Evolutionary conservation across 92 coral and sea anemone genomes (phyloP).

Genomic region (Epizoanthus stellaris): DNA sequence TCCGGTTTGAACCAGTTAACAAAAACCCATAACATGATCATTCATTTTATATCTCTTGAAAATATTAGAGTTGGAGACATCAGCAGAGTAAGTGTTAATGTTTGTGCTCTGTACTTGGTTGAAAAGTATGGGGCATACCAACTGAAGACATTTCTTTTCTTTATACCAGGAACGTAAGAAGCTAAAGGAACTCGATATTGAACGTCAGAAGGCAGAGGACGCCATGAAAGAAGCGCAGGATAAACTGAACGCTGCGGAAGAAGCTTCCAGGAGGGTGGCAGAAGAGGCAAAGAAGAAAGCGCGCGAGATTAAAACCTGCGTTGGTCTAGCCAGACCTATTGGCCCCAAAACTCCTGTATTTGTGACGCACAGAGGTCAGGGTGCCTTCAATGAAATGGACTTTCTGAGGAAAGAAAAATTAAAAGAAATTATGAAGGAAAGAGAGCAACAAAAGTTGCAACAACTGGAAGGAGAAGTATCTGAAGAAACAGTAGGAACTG

Average conservation of each 20-base stretch:
- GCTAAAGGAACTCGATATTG: conserved; percentile 79
- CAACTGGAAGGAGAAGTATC: not conserved
- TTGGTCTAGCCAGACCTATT: conserved; percentile 88
- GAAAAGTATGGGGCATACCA: too few species aligned
- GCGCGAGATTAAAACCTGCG: conserved; percentile 87
- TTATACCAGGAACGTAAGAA: conserved; percentile 77
- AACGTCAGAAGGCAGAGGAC: conserved; percentile 84
- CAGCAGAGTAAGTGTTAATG: too few species aligned
- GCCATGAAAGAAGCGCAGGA: conserved; percentile 95
- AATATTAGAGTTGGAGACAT: too few species aligned
- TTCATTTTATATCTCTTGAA: too few species aligned
- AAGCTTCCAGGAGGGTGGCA: conserved; percentile 90
- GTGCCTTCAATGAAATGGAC: conserved; percentile 81
- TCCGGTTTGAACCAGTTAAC: too few species aligned
- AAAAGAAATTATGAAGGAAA: conserved; percentile 19
- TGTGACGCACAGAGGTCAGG: conserved; percentile 87
- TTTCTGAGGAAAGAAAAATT: conserved; percentile 53
- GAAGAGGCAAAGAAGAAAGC: conserved; percentile 96
- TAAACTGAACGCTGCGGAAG: conserved; percentile 82
- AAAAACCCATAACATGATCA: too few species aligned
- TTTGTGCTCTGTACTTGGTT: too few species aligned
- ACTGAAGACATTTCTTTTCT: not conserved
- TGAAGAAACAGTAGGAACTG: conserved; percentile 23
- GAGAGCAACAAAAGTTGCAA: conserved; percentile 8
- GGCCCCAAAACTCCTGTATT: conserved; percentile 81